These are phyloP conservation scores for Drosophila suzukii DNA, from an alignment of 1,140 invertebrate species.

Conservation along the genomic window DNA sequence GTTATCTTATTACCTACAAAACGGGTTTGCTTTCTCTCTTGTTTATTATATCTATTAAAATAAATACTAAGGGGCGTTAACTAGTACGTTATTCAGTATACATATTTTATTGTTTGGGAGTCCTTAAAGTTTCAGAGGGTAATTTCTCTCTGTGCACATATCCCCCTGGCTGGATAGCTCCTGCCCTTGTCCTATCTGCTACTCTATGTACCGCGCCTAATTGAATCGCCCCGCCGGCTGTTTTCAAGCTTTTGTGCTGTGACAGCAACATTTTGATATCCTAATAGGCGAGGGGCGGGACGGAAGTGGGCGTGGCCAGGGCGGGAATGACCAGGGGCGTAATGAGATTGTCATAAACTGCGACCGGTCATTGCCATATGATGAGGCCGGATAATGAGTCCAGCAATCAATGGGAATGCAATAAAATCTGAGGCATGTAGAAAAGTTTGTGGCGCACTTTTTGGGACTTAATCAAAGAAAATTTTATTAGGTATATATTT, in stretches of 20 bases:
- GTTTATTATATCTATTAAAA: neutral
- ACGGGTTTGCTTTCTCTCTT: neutral
- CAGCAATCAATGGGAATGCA: conserved; percentile 17
- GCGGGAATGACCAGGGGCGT: conserved; percentile 17
- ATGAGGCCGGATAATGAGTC: conserved; percentile 16
- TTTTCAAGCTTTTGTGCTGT: conserved; percentile 59
- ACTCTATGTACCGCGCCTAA: conserved; percentile 51
- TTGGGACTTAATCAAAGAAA: neutral
- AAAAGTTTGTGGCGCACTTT: neutral
- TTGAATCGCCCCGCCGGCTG: conserved; percentile 67
- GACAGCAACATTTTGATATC: conserved; percentile 62
- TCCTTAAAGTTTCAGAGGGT: too few species aligned
- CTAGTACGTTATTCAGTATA: too few species aligned
- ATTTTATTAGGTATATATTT: neutral
- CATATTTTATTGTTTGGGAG: too few species aligned
- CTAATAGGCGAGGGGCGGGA: conserved; percentile 20
- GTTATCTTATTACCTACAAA: too few species aligned
- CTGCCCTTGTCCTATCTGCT: conserved; percentile 2
- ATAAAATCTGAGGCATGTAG: conserved; percentile 2
- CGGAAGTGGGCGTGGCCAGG: conserved; percentile 4
- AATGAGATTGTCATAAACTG: conserved; percentile 50
- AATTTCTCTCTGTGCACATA: conserved; percentile 1
- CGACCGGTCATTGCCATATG: conserved; percentile 17
- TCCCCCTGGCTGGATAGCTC: neutral
- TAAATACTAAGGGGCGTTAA: too few species aligned